These are phyloP conservation scores for Tetramorium alpestre DNA, from an alignment of 1,140 invertebrate genomes.

Conservation along the genomic window DNA sequence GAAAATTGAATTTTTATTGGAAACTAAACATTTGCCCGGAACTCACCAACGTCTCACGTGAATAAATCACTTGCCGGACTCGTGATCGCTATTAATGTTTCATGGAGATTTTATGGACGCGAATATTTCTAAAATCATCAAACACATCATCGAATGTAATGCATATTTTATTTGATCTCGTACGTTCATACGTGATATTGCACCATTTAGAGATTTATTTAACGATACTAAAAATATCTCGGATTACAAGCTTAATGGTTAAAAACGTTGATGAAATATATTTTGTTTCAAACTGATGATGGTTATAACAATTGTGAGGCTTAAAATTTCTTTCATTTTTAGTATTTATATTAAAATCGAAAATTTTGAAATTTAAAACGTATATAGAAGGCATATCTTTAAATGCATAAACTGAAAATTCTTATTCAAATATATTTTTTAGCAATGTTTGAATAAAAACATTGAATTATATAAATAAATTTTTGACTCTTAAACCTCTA, in stretches of 20 bases:
- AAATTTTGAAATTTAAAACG: not conserved
- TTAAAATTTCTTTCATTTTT: not conserved
- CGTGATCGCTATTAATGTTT: constrained; percentile 30
- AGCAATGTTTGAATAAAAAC: not conserved
- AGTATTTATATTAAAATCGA: not conserved
- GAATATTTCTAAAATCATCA: constrained; percentile 27
- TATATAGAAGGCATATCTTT: not conserved
- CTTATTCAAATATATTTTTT: not conserved
- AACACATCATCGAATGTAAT: not conserved
- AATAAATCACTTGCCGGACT: constrained; percentile 39
- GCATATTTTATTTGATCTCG: constrained; percentile 7
- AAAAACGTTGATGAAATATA: not conserved
- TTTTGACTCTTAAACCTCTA: not conserved
- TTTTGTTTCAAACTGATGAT: not conserved
- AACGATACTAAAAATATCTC: constrained; percentile 9
- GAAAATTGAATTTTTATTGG: constrained; percentile 54
- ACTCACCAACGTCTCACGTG: constrained; percentile 21
- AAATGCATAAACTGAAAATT: not conserved
- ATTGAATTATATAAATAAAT: not conserved
- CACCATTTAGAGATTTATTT: constrained; percentile 27
- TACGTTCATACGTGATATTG: not conserved
- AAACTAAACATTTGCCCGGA: constrained; percentile 36
- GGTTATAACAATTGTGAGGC: not conserved
- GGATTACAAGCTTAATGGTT: not conserved
- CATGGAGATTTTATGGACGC: constrained; percentile 15